Conservation (phyloP, 1,140 invertebrate genomes). For the Drosophila aff. region DNA sequence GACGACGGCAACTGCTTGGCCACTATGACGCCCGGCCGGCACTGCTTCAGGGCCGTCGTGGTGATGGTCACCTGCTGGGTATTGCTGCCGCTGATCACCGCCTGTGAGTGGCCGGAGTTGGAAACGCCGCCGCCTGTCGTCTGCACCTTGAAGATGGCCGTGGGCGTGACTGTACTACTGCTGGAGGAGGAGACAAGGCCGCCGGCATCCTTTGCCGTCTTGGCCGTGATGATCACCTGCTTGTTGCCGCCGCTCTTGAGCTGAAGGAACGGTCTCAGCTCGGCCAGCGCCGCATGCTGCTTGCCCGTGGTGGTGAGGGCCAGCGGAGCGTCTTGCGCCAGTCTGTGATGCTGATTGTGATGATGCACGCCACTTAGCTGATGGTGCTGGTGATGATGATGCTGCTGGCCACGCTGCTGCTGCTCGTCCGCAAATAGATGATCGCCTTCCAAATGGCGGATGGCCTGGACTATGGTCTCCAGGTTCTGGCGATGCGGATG, state of each 20-base stretch:
- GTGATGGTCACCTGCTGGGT: constrained; percentile 75
- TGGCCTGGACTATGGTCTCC: constrained; percentile 99
- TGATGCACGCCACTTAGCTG: constrained; percentile 51
- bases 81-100: constrained; percentile 45
- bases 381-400: constrained; percentile 74
- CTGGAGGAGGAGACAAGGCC: constrained; percentile 30
- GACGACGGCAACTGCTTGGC: constrained; percentile 89
- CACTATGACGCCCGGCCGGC: constrained; percentile 93
- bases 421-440: constrained; percentile 92
- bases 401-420: constrained; percentile 60
- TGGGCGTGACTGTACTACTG: constrained; percentile 61
- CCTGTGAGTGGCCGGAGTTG: constrained; percentile 19
- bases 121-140: constrained; percentile 25
- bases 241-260: constrained; percentile 85
- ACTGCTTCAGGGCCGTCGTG: constrained; percentile 87
- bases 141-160: constrained; percentile 82
- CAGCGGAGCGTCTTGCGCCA: constrained; percentile 89
- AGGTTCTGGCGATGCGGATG: constrained; percentile 94
- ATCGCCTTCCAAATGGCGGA: constrained; percentile 97
- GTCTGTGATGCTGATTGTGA: constrained; percentile 45
- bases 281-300: constrained; percentile 86
- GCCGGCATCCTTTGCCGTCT: constrained; percentile 57
- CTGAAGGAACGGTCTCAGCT: constrained; percentile 89
- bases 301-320: constrained; percentile 89
- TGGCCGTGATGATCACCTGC: constrained; percentile 74